A percentile compares a stretch with the other conserved stretches of the same genome.
Conservation (phyloP, 2,888 invertebrate species). For the Ennomos quercinarius region DNA sequence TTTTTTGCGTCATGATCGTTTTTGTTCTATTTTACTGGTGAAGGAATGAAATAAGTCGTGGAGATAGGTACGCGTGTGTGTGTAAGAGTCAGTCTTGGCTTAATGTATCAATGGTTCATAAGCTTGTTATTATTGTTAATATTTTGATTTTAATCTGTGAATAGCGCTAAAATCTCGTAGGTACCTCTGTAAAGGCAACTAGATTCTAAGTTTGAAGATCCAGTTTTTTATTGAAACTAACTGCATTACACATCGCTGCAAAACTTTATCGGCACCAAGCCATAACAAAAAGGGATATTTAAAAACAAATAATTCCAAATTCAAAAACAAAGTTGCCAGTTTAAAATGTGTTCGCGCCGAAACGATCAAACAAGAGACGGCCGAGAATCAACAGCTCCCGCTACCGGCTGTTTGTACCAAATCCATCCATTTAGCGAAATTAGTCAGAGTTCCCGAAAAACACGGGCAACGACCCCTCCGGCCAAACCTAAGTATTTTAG, state of each 20-base stretch:
- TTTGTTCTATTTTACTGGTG: too few relatives aligned
- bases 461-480: conserved; percentile 74
- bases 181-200: too few relatives aligned
- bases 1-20: too few relatives aligned
- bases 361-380: conserved; percentile 44
- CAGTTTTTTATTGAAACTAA: background rate
- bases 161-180: too few relatives aligned
- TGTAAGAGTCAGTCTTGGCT: too few relatives aligned
- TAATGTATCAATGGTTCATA: too few relatives aligned
- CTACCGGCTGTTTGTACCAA: conserved; percentile 55
- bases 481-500: conserved; percentile 81
- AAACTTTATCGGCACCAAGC: conserved; percentile 13
- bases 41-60: too few relatives aligned
- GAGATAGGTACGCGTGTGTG: too few relatives aligned
- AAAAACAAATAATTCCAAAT: conserved; percentile 29
- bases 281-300: conserved; percentile 28
- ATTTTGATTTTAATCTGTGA: too few relatives aligned
- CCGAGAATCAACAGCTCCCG: conserved; percentile 59
- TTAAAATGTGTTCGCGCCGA: conserved; percentile 55
- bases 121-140: too few relatives aligned
- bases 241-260: conserved; percentile 1
- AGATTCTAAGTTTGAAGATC: too few relatives aligned
- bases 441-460: conserved; percentile 84
- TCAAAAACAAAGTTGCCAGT: conserved; percentile 25
- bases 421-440: conserved; percentile 74